These are phyloP conservation scores for Diabrotica undecimpunctata DNA, from an alignment of 1,140 invertebrate species.

Conservation along the genomic window DNA sequence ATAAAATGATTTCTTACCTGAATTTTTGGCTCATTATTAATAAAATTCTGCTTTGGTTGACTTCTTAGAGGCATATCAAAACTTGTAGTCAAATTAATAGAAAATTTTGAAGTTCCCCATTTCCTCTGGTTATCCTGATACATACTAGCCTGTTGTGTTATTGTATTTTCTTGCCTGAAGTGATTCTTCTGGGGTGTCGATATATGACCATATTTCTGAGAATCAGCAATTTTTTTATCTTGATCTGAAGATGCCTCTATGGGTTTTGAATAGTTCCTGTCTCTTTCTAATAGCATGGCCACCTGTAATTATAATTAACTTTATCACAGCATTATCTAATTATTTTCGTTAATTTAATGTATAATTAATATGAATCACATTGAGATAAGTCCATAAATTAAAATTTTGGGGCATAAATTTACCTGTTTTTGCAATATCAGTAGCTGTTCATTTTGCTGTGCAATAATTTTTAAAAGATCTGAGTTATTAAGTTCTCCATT, in stretches of 20 bases:
- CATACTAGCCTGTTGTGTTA: conserved; percentile 2
- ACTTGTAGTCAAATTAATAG: conserved; percentile 68
- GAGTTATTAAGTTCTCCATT: conserved; percentile 51
- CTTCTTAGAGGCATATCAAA: conserved; percentile 61
- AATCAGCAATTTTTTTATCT: background rate
- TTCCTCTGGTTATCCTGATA: conserved; percentile 56
- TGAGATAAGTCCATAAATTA: too few species aligned
- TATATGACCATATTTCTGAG: conserved; percentile 25
- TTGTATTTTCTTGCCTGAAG: conserved; percentile 28
- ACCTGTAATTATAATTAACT: conserved; percentile 6
- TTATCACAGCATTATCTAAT: too few species aligned
- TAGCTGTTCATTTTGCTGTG: conserved; percentile 56
- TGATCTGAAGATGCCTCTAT: conserved; percentile 21
- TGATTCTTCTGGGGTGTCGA: conserved; percentile 27
- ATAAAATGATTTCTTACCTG: background rate
- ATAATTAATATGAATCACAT: too few species aligned
- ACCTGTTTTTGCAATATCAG: conserved; percentile 52
- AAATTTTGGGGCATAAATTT: background rate
- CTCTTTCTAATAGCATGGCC: conserved; percentile 7
- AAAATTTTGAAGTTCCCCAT: conserved; percentile 57
- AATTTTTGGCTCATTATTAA: conserved; percentile 43
- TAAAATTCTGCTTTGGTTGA: conserved; percentile 43
- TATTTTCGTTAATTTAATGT: too few species aligned
- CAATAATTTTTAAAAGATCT: conserved; percentile 56
- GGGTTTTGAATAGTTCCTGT: conserved; percentile 19